Evolutionary conservation across 2,888 invertebrate genomes (phyloP), one percentile per base, ranked within the genome.

Genomic region (Cryptosula pallasiana): DNA sequence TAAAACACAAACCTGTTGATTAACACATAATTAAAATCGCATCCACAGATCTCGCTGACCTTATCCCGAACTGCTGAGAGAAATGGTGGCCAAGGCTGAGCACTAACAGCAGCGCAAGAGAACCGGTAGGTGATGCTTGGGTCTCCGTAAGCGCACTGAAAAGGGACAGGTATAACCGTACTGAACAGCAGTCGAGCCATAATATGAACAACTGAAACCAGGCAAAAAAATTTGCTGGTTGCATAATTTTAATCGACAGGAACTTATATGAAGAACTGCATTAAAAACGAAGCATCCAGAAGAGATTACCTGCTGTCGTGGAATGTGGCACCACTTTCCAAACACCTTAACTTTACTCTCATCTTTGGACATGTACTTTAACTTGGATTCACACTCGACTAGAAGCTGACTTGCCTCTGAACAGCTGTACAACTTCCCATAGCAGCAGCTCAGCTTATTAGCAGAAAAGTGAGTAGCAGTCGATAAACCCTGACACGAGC

Each of bases 1-100:
- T n/a, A n/a, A n/a, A n/a, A n/a, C n/a, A n/a, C n/a, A n/a, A n/a
- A 90, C 90, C 88, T 89, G 81, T 91, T 91, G 0, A 91, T 87
- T 34, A 91, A 81, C 3, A 88, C 88, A 79, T 91, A 91, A 82
- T 91, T 90, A 79, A 89, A 91, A 70, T 86, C 79, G 72, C 88
- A 84, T 25, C 88, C 88, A 69, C 88, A 88, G 0, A 88, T 78
- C 55, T 80, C 77, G 55, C 83, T 80, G 1, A 90, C 83, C 32
- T 87, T 81, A 73, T 89, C 85, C 75, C 88, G 85, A 20, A 90
- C 79, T 0, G 84, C 81, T 58, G 85, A 74, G 0, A 91, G 84
- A 0, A 88, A 81, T 3, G 84, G 82, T 0, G 87, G 87, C 91
- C 91, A 91, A 0, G 89, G 88, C 75, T 87, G 84, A 0, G 90